These are phyloP conservation scores for Papilio dardanus DNA, from an alignment of 1,140 invertebrate genomes.

Conservation along the genomic window DNA sequence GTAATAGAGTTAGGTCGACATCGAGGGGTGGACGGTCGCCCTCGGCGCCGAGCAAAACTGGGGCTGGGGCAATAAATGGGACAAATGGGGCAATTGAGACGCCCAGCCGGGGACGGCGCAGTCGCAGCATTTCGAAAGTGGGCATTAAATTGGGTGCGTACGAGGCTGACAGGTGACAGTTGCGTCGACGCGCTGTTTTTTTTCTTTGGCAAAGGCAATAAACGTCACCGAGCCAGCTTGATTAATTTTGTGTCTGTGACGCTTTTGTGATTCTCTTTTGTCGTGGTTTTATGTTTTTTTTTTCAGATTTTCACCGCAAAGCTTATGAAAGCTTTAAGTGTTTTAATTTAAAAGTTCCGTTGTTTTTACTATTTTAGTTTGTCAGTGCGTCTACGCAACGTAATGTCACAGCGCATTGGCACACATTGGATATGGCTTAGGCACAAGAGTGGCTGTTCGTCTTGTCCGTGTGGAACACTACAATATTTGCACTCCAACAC, in stretches of 20 bases:
- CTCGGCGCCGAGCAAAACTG: slow-evolving; percentile 69
- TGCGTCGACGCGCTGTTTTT: slow-evolving; percentile 78
- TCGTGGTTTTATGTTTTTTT: slow-evolving; percentile 24
- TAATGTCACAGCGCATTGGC: slow-evolving; percentile 65
- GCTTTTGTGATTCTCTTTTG: slow-evolving; percentile 45
- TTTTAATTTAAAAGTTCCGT: slow-evolving; percentile 40
- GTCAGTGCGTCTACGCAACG: slow-evolving; percentile 78
- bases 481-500: slow-evolving; percentile 46
- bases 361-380: slow-evolving; percentile 48
- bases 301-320: slow-evolving; percentile 31
- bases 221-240: slow-evolving; percentile 40
- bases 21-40: slow-evolving; percentile 76
- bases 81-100: slow-evolving; percentile 51
- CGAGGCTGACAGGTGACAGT: slow-evolving; percentile 64
- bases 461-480: slow-evolving; percentile 61
- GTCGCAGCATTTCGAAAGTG: slow-evolving; percentile 79
- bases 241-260: slow-evolving; percentile 41
- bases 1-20: slow-evolving; percentile 80
- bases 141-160: slow-evolving; percentile 82
- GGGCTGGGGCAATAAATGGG: slow-evolving; percentile 56
- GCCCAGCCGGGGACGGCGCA: slow-evolving; percentile 73
- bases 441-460: slow-evolving; percentile 63
- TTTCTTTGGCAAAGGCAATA: slow-evolving; percentile 41
- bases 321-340: slow-evolving; percentile 33
- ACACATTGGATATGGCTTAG: slow-evolving; percentile 67